Percentiles rank a stretch among this genome's conserved stretches.
phyloP scores from a whole-genome alignment of 1,140 invertebrate genomes.

The Aricia agestis region DNA sequence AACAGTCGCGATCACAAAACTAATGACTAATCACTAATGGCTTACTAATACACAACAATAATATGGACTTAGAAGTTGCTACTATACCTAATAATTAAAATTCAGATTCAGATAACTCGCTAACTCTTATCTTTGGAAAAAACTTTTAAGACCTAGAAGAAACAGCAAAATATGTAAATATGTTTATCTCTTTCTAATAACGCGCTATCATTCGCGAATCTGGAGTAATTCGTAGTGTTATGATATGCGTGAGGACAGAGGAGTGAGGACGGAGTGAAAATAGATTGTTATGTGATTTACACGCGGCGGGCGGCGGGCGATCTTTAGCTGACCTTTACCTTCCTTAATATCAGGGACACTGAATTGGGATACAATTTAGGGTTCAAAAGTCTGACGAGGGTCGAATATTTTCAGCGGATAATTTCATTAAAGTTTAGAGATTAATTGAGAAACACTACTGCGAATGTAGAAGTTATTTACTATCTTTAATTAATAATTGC shows the following conservation, averaged over 20 bases:
- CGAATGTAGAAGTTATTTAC: no score
- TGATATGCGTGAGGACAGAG: conserved; percentile 20
- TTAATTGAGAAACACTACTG: neutral
- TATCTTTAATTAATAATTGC: neutral
- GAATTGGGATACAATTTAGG: conserved; percentile 3
- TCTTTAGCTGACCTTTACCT: conserved; percentile 15
- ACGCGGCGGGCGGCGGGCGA: conserved; percentile 2
- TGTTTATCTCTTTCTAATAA: no score
- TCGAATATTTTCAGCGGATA: neutral
- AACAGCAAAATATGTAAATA: no score
- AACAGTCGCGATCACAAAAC: no score
- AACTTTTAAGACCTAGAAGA: no score
- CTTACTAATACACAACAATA: no score
- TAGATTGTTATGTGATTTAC: conserved; percentile 14
- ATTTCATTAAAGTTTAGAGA: neutral
- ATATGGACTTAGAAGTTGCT: no score
- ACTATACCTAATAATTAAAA: no score
- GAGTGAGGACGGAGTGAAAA: conserved; percentile 17
- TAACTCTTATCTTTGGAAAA: no score
- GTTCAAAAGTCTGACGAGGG: neutral
- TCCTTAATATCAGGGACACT: conserved; percentile 8
- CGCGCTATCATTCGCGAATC: no score
- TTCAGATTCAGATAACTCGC: no score
- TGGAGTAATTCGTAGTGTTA: conserved; percentile 21
- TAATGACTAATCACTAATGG: no score